Base-by-base conservation (phyloP, 1,140 invertebrate species). In the Zaprionus kolodkinae region DNA sequence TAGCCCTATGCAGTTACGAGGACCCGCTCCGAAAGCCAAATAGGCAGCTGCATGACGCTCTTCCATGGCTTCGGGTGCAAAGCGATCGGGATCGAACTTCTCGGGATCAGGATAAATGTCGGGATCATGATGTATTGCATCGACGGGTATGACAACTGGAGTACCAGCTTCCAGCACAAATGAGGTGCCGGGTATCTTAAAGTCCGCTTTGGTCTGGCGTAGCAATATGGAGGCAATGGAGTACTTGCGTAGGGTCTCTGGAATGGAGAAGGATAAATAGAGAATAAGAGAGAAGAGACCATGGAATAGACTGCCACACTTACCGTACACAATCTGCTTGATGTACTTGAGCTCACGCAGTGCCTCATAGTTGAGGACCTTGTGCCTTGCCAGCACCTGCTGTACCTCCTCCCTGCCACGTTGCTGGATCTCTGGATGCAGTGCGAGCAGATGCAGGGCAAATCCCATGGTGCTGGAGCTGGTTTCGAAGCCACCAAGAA, bases 21-120 rank as follows among this genome's bases (percentile, higher is more conserved):
- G 94, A 21, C 95, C 96, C 50, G 95, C 94, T 36, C 95, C 96
- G 87, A 97, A 97, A 3, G 96, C 95, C 38, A 96, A 92, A 83
- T 94, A 96, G 0, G 94, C 82, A 75, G 93, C 94, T 3, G 93
- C 93, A 81, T 94, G 94, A 43, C 94, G 92, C 11, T 91, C 88
- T 21, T 92, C 64, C 25, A 91, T 76, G 57, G 93, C 93, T 69
- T 94, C 93, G 11, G 93, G 92, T 7, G 93, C 67, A 81, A 95
- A 96, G 62, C 95, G 92, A 74, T 96, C 94, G 0, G 95, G 95
- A 77, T 94, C 93, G 76, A 95, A 96, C 65, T 89, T 73, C 40
- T 94, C 86, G 4, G 95, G 94, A 52, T 95, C 92, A 0, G 93
- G 92, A 78, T 93, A 96, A 50, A 94, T 91, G 38, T 94, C 93